Evolutionary conservation across 1,140 invertebrate species (phyloP).

Genomic region (Zaprionus nigranus): DNA sequence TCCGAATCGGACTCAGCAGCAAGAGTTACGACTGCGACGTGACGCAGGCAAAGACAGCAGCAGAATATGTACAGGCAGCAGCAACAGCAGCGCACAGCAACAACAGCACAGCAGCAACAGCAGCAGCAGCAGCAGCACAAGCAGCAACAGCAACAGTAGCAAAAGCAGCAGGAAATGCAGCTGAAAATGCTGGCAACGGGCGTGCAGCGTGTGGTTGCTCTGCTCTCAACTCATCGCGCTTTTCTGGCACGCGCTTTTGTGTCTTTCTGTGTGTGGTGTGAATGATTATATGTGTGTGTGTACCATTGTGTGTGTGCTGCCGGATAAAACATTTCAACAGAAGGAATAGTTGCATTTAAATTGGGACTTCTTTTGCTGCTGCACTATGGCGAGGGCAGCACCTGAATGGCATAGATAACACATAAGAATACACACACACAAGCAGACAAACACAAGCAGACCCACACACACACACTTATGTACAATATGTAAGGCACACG

Average conservation of each 20-base stretch:
- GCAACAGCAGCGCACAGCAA: too few relatives aligned
- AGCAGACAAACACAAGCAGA: not conserved
- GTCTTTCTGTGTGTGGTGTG: slow-evolving; percentile 11
- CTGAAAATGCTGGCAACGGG: slow-evolving; percentile 1
- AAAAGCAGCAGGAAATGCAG: slow-evolving; percentile 35
- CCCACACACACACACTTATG: not conserved
- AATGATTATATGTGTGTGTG: not conserved
- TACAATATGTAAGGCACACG: not conserved
- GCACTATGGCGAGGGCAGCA: not conserved
- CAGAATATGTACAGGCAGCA: slow-evolving; percentile 21
- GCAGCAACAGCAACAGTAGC: too few relatives aligned
- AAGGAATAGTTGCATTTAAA: slow-evolving; percentile 42
- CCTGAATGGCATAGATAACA: slow-evolving; percentile 21
- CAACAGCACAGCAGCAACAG: too few relatives aligned
- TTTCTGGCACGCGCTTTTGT: slow-evolving; percentile 44
- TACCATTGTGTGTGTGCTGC: not conserved
- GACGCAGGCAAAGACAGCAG: slow-evolving; percentile 4
- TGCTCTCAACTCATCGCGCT: slow-evolving; percentile 33
- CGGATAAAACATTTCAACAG: slow-evolving; percentile 32
- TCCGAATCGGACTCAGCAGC: slow-evolving; percentile 27
- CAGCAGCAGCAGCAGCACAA: too few relatives aligned
- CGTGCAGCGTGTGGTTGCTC: not conserved
- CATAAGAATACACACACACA: slow-evolving; percentile 1
- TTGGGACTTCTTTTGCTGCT: not conserved
- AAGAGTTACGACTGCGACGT: slow-evolving; percentile 46